These are phyloP conservation scores for Tipula helvola DNA, from an alignment of 2,888 invertebrate species.

Conservation along the genomic window DNA sequence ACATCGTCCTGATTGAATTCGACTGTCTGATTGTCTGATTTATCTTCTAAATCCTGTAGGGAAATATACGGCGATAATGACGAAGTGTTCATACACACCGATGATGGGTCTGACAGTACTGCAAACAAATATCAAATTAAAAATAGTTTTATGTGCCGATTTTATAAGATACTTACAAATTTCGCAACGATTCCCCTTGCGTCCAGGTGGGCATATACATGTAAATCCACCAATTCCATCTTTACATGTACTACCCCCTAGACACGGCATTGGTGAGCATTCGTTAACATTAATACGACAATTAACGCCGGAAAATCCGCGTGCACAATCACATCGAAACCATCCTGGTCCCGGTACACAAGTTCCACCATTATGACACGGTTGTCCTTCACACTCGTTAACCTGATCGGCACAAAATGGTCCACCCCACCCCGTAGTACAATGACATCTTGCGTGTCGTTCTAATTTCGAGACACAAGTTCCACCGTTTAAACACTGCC, in stretches of 20 bases:
- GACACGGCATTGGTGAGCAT: slow-evolving; percentile 65
- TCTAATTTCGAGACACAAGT: slow-evolving; percentile 37
- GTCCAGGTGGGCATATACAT: slow-evolving; percentile 58
- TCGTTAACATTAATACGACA: slow-evolving; percentile 72
- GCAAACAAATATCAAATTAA: neutral
- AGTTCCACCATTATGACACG: slow-evolving; percentile 75
- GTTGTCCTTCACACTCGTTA: slow-evolving; percentile 55
- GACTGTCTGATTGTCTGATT: neutral
- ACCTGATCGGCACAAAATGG: slow-evolving; percentile 37
- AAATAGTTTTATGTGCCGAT: neutral
- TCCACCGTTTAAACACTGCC: slow-evolving; percentile 42
- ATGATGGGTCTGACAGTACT: slow-evolving; percentile 35
- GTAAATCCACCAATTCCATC: slow-evolving; percentile 62
- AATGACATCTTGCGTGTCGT: slow-evolving; percentile 40
- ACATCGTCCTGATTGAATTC: slow-evolving; percentile 55
- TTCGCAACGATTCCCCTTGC: slow-evolving; percentile 59
- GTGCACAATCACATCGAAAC: slow-evolving; percentile 76
- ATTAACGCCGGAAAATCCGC: slow-evolving; percentile 71
- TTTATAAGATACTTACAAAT: slow-evolving; percentile 40
- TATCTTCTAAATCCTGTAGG: slow-evolving; percentile 15
- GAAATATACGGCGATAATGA: slow-evolving; percentile 30
- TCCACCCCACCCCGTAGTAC: slow-evolving; percentile 41
- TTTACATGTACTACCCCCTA: slow-evolving; percentile 64
- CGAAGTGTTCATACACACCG: slow-evolving; percentile 30
- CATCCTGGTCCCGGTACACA: slow-evolving; percentile 80